Percentiles rank a stretch among this genome's conserved stretches.
These are phyloP conservation scores for Habropoda laboriosa DNA, from an alignment of 1,140 invertebrate genomes.

Conservation along the genomic window DNA sequence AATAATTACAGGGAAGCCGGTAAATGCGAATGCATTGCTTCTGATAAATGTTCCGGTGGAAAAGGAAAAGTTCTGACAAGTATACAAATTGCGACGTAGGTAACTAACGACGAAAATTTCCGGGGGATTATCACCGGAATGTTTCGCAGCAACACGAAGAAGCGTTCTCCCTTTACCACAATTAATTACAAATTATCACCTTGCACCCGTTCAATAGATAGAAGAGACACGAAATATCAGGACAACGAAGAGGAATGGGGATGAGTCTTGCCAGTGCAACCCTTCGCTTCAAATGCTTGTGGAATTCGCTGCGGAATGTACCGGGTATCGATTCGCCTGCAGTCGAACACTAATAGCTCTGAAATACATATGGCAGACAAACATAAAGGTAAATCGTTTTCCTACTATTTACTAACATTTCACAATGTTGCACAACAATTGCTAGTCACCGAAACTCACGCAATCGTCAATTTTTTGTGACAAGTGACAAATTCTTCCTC, in stretches of 20 bases:
- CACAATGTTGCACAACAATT: too few species aligned
- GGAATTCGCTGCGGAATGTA: constrained; percentile 71
- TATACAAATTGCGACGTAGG: constrained; percentile 4
- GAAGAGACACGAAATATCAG: constrained; percentile 56
- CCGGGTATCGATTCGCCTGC: constrained; percentile 71
- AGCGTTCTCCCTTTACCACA: constrained; percentile 19
- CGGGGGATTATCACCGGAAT: constrained; percentile 34
- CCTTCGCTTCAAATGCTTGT: constrained; percentile 58
- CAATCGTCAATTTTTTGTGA: too few species aligned
- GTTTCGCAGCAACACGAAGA: constrained; percentile 18
- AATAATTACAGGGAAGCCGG: background rate
- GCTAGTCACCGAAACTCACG: too few species aligned
- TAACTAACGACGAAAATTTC: constrained; percentile 25
- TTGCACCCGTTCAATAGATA: constrained; percentile 1
- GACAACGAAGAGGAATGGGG: constrained; percentile 24
- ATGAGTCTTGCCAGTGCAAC: constrained; percentile 41
- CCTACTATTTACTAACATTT: background rate
- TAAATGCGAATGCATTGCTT: background rate
- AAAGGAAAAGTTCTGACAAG: constrained; percentile 17
- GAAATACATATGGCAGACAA: constrained; percentile 62
- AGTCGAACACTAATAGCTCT: constrained; percentile 71
- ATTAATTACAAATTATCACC: constrained; percentile 47
- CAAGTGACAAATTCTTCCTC: too few species aligned
- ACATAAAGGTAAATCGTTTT: constrained; percentile 31
- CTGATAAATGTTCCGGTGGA: background rate